Conservation (phyloP, 2,888 invertebrate species). For the Zaprionus bogoriensis region DNA sequence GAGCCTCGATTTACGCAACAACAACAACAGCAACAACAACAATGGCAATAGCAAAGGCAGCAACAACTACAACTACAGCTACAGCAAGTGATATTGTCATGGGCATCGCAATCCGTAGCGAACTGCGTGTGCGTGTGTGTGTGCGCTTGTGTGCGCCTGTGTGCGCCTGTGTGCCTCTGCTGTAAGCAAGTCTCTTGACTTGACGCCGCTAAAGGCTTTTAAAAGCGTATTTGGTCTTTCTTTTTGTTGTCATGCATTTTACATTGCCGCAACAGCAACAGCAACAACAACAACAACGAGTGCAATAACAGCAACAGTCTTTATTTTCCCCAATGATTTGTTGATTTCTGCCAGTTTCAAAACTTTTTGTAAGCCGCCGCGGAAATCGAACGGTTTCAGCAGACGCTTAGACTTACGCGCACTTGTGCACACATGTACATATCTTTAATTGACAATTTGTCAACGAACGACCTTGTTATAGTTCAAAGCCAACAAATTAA, state of each 20-base stretch:
- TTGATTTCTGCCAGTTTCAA: slow-evolving; percentile 31
- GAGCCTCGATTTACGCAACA: slow-evolving; percentile 53
- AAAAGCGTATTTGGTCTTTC: slow-evolving; percentile 49
- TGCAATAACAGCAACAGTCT: slow-evolving; percentile 26
- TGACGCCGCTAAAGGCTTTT: slow-evolving; percentile 48
- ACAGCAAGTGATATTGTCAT: slow-evolving; percentile 36
- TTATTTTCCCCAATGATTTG: slow-evolving; percentile 44
- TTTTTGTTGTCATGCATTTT: slow-evolving; percentile 42
- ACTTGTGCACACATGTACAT: neutral
- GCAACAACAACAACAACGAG: slow-evolving; percentile 11
- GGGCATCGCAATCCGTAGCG: slow-evolving; percentile 53
- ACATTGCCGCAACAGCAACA: slow-evolving; percentile 6
- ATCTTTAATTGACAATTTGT: slow-evolving; percentile 13
- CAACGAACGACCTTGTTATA: slow-evolving; percentile 47
- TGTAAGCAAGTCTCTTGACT: slow-evolving; percentile 21
- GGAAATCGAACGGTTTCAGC: slow-evolving; percentile 32
- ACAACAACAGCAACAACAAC: neutral
- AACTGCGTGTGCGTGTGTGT: too few relatives aligned
- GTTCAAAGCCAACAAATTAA: slow-evolving; percentile 42
- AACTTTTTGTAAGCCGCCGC: slow-evolving; percentile 32
- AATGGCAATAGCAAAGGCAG: neutral
- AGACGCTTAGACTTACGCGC: neutral
- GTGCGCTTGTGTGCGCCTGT: too few relatives aligned
- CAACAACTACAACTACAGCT: slow-evolving; percentile 20
- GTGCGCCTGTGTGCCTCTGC: too few relatives aligned